Evolutionary conservation across 2,888 invertebrate species (phyloP), one percentile per base, ranked within the genome.

Genomic region (Xylota segnis): DNA sequence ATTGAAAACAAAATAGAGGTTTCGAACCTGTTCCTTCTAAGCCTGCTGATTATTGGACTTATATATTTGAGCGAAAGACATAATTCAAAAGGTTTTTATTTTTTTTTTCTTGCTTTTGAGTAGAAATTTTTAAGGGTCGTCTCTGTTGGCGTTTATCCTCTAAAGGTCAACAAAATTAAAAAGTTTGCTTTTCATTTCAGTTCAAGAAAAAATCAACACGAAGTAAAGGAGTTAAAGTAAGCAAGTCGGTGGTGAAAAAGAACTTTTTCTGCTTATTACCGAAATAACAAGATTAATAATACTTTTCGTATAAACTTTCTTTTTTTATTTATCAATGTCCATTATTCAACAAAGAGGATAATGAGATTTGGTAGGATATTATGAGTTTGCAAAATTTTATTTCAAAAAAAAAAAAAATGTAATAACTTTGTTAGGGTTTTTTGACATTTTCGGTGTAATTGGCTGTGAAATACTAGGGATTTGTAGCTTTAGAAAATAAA

Each of bases 241-340:
- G 75, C 14, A 27, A 40, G 61, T 50, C 40, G 40, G 54, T 52
- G 61, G 40, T 65, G 50, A 65, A 74, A 54, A 50, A 50, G 37
- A 1, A 12, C 27, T 37, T 56, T 23, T 47, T 58, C 16, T 14
- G 56, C 54, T 65, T 56, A 45, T 65, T 56, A 56, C 40, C 37
- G 40, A 52, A 54, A 54, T 74, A 74, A 54, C 47, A 47, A 58
- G 71, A 71, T 58, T 71, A 71, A 37, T 75, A 40, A 65, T 75
- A 63, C 40, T 56, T 66, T 75, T 37, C 37, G 9, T 34, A 12
- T 1, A 27, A 50, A 23, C 16, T 14, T 34, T 37, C 3, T 29
- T 27, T 43, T 27, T 27, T 16, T 34, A 47, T 34, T 52, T 27
- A 45, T 45, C 14, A 27, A 45, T 45, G 43, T 40, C 14, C 32